phyloP scores from a whole-genome alignment of 2,113 vertebrate genomes.

The Calidris pygmaea region DNA sequence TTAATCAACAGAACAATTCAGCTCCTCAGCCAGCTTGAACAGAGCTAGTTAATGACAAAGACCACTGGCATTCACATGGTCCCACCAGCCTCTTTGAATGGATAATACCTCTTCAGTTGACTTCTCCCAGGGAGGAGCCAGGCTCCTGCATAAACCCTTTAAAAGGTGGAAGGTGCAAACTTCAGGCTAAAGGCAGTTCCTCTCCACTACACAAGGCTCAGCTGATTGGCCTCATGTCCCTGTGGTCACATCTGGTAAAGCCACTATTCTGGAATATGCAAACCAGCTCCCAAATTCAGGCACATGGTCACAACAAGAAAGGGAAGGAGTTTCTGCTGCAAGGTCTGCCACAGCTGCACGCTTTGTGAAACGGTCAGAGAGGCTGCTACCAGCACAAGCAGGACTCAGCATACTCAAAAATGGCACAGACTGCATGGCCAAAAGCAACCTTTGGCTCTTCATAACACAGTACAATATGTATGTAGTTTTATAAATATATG shows the following conservation, averaged over 20 bases:
- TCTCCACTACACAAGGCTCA: neutral
- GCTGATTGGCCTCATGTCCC: neutral
- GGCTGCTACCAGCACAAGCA: neutral
- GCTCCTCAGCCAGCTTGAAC: neutral
- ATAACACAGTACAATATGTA: neutral
- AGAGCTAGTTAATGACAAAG: neutral
- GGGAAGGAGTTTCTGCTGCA: neutral
- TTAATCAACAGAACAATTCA: neutral
- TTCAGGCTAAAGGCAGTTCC: neutral
- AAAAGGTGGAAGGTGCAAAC: neutral
- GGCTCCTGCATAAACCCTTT: neutral
- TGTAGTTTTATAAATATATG: neutral
- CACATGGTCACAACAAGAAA: neutral
- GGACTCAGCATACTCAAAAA: neutral
- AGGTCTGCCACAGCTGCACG: fast-evolving
- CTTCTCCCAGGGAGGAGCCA: neutral
- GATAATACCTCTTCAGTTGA: neutral
- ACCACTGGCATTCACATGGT: neutral
- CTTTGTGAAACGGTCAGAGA: fast-evolving
- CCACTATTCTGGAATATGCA: neutral
- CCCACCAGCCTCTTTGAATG: neutral
- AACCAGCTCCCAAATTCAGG: neutral
- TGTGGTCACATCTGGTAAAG: neutral
- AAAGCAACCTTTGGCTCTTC: neutral
- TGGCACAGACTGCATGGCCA: neutral